A percentile compares a stretch with the other conserved stretches of the same genome.
phyloP scores from a whole-genome alignment of 2,113 vertebrate species.

The Indicator maculatus region DNA sequence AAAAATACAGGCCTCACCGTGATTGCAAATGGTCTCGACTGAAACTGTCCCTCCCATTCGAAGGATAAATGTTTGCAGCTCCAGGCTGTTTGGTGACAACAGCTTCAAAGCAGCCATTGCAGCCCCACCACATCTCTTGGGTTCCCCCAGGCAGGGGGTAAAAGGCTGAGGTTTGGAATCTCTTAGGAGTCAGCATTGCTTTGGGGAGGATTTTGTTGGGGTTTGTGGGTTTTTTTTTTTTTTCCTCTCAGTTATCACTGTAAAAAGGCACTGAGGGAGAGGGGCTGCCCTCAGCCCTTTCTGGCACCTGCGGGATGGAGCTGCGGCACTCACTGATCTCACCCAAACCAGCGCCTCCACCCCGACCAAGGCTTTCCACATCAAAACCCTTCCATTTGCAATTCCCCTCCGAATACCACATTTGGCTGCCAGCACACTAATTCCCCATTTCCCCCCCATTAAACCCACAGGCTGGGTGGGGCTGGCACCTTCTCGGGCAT shows the following conservation, averaged over 20 bases:
- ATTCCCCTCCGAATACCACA: background rate
- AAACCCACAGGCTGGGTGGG: background rate
- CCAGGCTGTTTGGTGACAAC: background rate
- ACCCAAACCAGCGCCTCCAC: background rate
- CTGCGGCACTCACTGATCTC: background rate
- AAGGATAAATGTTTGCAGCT: constrained; percentile 15
- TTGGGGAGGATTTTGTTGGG: background rate
- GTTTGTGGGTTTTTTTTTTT: too few relatives aligned
- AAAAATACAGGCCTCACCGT: constrained; percentile 22
- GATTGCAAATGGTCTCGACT: constrained; percentile 38
- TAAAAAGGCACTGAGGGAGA: background rate
- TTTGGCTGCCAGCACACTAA: background rate
- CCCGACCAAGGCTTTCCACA: background rate
- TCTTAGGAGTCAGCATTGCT: background rate
- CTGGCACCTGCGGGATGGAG: rapidly evolving
- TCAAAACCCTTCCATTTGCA: background rate
- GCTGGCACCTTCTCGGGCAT: rapidly evolving
- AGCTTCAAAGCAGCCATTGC: rapidly evolving
- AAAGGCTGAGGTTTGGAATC: background rate
- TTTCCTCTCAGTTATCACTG: background rate
- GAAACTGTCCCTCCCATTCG: background rate
- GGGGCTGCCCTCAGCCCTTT: background rate
- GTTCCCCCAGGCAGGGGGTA: background rate
- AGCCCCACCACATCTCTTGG: background rate
- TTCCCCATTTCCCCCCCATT: background rate